phyloP scores from a whole-genome alignment of 92 coral and sea anemone species.

The Meandrina meandrites region DNA sequence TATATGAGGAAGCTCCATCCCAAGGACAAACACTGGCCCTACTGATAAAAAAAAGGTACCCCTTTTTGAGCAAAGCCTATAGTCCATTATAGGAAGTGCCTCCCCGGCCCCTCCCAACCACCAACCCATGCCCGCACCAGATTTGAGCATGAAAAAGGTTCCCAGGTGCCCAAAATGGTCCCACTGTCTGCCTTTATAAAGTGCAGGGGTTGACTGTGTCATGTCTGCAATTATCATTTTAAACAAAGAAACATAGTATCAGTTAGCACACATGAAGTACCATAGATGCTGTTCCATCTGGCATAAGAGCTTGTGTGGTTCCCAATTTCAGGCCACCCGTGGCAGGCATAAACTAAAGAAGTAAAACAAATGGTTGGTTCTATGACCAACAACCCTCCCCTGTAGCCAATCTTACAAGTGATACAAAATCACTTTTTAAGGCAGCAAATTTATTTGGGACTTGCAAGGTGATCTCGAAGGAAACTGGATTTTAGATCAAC shows the following conservation, averaged over 20 bases:
- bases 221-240: neutral
- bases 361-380: conserved; percentile 45
- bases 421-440: neutral
- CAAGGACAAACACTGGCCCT: no score
- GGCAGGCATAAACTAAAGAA: conserved; percentile 46
- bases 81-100: no score
- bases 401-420: neutral
- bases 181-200: no score
- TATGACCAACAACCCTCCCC: conserved; percentile 10
- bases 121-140: no score
- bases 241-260: neutral
- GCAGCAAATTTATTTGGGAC: conserved; percentile 7
- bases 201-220: no score
- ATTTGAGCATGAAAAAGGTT: neutral
- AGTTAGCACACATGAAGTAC: conserved; percentile 24
- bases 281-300: conserved; percentile 26
- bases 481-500: neutral
- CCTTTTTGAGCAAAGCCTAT: no score
- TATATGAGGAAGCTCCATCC: no score
- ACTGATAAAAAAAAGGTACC: no score
- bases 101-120: no score
- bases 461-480: neutral
- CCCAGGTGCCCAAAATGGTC: neutral
- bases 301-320: conserved; percentile 26
- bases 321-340: conserved; percentile 46